Evolutionary conservation across 2,797 vertebrate species (phyloP).

Genomic region (Erithacus rubecula): DNA sequence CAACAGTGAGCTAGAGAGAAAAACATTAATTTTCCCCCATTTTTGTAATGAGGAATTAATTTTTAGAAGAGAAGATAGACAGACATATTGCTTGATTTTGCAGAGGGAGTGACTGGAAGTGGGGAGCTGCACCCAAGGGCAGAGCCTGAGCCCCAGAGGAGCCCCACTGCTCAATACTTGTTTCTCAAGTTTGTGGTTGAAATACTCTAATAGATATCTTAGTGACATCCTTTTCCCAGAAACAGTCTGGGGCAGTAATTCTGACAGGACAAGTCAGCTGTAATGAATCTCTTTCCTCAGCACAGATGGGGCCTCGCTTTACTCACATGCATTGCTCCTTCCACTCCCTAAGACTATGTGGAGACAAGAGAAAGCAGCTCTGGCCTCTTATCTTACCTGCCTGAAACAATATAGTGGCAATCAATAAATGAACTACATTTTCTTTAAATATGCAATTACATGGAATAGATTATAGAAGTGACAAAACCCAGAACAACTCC

Average conservation of each 20-base stretch:
- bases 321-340: neutral
- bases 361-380: conserved; percentile 1
- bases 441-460: conserved; percentile 30
- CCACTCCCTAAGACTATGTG: neutral
- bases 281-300: conserved; percentile 52
- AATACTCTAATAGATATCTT: conserved; percentile 16
- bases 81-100: fast-evolving
- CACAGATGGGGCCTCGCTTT: conserved; percentile 46
- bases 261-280: conserved; percentile 63
- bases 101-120: neutral
- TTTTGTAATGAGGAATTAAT: neutral
- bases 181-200: conserved; percentile 9
- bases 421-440: conserved; percentile 24
- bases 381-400: conserved; percentile 28
- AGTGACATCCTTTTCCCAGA: neutral
- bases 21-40: fast-evolving
- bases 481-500: conserved; percentile 18
- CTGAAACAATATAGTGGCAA: conserved; percentile 30
- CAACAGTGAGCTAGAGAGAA: neutral
- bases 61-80: neutral
- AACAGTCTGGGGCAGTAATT: conserved; percentile 47
- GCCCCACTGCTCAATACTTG: neutral
- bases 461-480: conserved; percentile 15
- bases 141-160: neutral
- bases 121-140: neutral